Base-by-base conservation (phyloP, 2,113 vertebrate species). In the Leucosticte australis region DNA sequence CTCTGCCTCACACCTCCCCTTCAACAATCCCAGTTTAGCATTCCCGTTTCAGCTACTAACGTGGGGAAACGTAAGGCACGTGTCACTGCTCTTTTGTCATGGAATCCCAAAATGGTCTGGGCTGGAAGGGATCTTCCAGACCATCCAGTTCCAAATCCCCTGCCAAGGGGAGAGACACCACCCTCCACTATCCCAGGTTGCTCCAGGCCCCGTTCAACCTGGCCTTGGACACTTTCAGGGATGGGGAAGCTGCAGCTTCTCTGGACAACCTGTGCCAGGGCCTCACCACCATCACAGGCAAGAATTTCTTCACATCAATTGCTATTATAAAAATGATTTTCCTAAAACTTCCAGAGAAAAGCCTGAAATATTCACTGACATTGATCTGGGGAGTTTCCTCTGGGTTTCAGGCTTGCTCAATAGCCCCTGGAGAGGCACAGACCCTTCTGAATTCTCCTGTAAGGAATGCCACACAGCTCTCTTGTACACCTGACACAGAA, bases 51-150 rank as follows among this genome's bases (percentile, higher is more conserved):
- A 67, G 67, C 22, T 26, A 6, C 12, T 10, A 19, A 5, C 0
- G 1, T 0, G 5, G 27, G 35, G 15, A 41, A 41, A 30, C 0
- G 0, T 4, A 16, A 65, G 52, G 27, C 3, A 46, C 0, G 0
- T 1, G 23, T 4, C 59, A 6, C 50, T 6, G 33, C 22, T 41
- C 69, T 33, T 20, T 23, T 28, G 9, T 23, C 31, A 20, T 5
- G 26, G 47, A 68, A 42, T 49, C 31, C 7, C 39, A 19, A 39
- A 59, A 41, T 7, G 41, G 9, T n/a, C 49, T 62, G 35, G 17
- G 8, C 13, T 49, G 63, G 56, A 90, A 55, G 15, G 15, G 30
- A 49, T 15, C 30, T 62, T 26, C 55, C 19, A 19, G 39, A n/a
- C 4, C 17, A 75, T 7, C 13, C 24, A 18, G n/a, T 27, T 9